phyloP scores from a whole-genome alignment of 2,888 invertebrate species.

The Ornithoptera priamus region DNA sequence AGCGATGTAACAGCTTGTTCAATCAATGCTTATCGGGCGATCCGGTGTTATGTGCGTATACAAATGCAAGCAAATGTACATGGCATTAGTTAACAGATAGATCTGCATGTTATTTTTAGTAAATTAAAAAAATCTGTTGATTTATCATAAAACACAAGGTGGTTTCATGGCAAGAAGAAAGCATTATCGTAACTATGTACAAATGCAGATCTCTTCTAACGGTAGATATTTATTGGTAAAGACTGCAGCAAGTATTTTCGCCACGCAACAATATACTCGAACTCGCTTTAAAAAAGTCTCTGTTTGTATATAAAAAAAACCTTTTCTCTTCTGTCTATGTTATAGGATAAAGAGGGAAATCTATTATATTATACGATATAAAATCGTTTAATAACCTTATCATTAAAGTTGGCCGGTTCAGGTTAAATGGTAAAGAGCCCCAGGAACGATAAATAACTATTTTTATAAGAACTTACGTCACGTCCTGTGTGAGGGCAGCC shows the following conservation, averaged over 20 bases:
- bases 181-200: too few relatives aligned
- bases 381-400: slow-evolving; percentile 2
- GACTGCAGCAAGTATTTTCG: too few relatives aligned
- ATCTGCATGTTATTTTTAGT: neutral
- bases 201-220: too few relatives aligned
- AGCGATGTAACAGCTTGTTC: neutral
- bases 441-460: slow-evolving; percentile 46
- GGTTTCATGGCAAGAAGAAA: too few relatives aligned
- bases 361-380: neutral
- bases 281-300: too few relatives aligned
- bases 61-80: neutral
- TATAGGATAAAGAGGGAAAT: neutral
- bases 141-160: too few relatives aligned
- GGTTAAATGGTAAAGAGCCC: slow-evolving; percentile 27
- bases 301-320: too few relatives aligned
- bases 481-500: slow-evolving; percentile 46
- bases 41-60: too few relatives aligned
- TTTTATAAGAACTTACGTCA: slow-evolving; percentile 50
- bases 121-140: neutral
- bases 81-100: neutral
- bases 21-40: neutral
- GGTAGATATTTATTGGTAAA: too few relatives aligned
- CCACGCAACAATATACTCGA: too few relatives aligned
- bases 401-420: slow-evolving; percentile 23
- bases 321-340: too few relatives aligned